A percentile compares a stretch with the other conserved stretches of the same genome.
Evolutionary conservation across 2,113 vertebrate species (phyloP).

Genomic region (Maccullochella peelii): DNA sequence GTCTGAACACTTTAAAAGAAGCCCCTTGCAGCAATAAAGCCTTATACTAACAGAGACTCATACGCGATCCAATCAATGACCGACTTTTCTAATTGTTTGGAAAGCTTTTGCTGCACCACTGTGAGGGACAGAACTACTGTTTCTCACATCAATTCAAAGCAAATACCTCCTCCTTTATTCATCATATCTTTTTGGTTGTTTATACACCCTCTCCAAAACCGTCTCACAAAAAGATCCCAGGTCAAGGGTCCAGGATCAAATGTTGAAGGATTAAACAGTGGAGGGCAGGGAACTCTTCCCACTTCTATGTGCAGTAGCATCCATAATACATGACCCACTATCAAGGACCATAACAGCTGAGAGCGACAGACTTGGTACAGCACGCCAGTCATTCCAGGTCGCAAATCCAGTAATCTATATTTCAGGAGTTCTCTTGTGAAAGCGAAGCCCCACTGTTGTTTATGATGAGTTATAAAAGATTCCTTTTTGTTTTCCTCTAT

Average conservation of each 20-base stretch:
- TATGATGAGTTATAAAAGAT: conserved; percentile 76
- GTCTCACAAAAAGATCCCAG: conserved; percentile 45
- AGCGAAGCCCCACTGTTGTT: conserved; percentile 61
- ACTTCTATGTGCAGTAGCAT: conserved; percentile 77
- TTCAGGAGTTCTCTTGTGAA: conserved; percentile 82
- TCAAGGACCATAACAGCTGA: conserved; percentile 82
- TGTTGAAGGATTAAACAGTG: conserved; percentile 73
- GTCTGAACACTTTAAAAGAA: conserved; percentile 87
- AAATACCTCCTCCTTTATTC: conserved; percentile 22
- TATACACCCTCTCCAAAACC: neutral
- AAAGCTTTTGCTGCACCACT: conserved; percentile 77
- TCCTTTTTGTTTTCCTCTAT: conserved; percentile 77
- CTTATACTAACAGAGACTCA: conserved; percentile 74
- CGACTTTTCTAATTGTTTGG: conserved; percentile 85
- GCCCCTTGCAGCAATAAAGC: conserved; percentile 85
- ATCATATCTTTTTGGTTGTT: neutral
- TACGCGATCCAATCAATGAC: conserved; percentile 86
- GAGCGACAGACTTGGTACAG: conserved; percentile 41
- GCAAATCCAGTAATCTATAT: conserved; percentile 85
- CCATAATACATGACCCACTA: conserved; percentile 91
- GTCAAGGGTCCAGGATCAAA: conserved; percentile 65
- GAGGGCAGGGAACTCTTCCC: conserved; percentile 46
- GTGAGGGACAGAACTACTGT: conserved; percentile 49
- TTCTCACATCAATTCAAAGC: conserved; percentile 53
- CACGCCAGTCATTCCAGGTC: conserved; percentile 80